Evolutionary conservation across 2,113 vertebrate species (phyloP).

Genomic region (Cyprinodon tularosa): DNA sequence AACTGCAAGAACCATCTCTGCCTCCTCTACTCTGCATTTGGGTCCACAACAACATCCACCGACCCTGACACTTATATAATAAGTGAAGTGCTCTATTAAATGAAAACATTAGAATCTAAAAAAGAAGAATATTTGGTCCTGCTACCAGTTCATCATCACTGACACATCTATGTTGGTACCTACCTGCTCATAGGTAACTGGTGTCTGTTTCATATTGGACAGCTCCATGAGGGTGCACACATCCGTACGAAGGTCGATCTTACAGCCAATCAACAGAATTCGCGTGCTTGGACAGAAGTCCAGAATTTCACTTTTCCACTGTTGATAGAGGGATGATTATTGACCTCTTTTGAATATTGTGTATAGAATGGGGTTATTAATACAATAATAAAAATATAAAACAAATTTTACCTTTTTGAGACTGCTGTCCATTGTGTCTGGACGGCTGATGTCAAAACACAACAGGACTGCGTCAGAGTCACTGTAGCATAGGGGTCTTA

Average conservation of each 20-base stretch:
- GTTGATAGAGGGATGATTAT: slow-evolving; percentile 20
- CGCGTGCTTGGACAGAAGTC: slow-evolving; percentile 94
- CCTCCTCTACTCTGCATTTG: no score
- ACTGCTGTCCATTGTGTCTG: slow-evolving; percentile 90
- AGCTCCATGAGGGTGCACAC: slow-evolving; percentile 95
- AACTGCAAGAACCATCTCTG: no score
- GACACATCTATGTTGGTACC: slow-evolving; percentile 8
- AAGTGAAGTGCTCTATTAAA: no score
- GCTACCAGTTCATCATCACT: background rate
- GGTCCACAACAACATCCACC: no score
- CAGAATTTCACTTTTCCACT: slow-evolving; percentile 95
- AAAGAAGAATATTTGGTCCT: background rate
- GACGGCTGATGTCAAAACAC: slow-evolving; percentile 95
- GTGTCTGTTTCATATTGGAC: slow-evolving; percentile 93
- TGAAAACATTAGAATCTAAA: background rate
- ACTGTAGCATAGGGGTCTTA: slow-evolving; percentile 95
- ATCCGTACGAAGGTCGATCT: slow-evolving; percentile 92
- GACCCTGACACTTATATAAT: no score
- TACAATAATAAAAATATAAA: background rate
- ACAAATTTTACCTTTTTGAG: slow-evolving; percentile 88
- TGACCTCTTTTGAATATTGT: background rate
- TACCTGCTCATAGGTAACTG: slow-evolving; percentile 94
- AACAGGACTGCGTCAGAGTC: slow-evolving; percentile 93
- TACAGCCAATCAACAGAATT: slow-evolving; percentile 93
- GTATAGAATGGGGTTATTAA: background rate